Percentiles rank a stretch among this genome's conserved stretches.
These are phyloP conservation scores for Octomys mimax DNA, from an alignment of 2,797 vertebrate species.

Conservation along the genomic window DNA sequence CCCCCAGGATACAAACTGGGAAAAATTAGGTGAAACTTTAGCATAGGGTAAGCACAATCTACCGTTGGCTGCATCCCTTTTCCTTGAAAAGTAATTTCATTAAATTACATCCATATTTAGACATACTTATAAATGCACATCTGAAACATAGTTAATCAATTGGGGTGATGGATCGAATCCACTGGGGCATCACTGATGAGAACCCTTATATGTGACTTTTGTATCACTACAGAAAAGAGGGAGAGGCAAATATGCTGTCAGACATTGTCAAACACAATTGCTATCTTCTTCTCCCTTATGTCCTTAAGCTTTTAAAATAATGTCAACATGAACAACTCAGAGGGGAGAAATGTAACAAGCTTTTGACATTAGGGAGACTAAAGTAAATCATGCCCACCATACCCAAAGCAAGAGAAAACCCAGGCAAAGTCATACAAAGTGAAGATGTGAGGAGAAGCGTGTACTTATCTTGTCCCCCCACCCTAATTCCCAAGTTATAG, in stretches of 20 bases:
- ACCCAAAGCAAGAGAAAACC: not conserved
- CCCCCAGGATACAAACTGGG: not conserved
- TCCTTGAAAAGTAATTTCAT: not conserved
- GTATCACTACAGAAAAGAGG: not conserved
- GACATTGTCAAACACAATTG: not conserved
- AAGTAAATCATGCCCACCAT: not conserved
- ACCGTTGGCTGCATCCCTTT: not conserved
- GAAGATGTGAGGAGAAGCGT: not conserved
- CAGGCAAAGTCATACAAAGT: not conserved
- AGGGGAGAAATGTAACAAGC: not conserved
- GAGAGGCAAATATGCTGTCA: not conserved
- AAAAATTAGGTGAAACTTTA: not conserved
- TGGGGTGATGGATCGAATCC: not conserved
- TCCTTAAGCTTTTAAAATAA: not conserved
- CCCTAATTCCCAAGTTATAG: not conserved
- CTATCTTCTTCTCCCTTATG: not conserved
- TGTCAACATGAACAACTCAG: not conserved
- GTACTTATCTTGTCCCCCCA: not conserved
- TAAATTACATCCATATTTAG: not conserved
- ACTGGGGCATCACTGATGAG: not conserved
- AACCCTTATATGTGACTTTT: not conserved
- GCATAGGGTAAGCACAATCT: not conserved
- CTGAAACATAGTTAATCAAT: not conserved
- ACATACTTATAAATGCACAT: not conserved
- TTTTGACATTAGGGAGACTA: slow-evolving; percentile 29